These are phyloP conservation scores for Chloropsis hardwickii DNA, from an alignment of 2,113 vertebrate species.

Conservation along the genomic window DNA sequence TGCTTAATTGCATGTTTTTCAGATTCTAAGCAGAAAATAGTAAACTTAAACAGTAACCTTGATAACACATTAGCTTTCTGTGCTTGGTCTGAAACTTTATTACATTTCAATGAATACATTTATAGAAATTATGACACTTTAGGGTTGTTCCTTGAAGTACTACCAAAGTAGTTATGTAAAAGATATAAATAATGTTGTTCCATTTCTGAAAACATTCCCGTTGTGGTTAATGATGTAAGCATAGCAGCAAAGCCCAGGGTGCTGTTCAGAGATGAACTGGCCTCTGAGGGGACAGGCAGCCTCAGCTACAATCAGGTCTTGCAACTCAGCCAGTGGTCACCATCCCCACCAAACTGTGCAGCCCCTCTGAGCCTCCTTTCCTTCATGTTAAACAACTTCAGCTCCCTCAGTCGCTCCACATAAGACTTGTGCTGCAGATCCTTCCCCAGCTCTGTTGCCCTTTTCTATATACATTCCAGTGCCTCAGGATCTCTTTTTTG, in stretches of 20 bases:
- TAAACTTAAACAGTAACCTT: not conserved
- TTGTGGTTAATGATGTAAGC: not conserved
- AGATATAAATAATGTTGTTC: fast-evolving
- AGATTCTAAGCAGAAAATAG: not conserved
- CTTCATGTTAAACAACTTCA: not conserved
- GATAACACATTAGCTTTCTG: not conserved
- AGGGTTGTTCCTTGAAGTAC: not conserved
- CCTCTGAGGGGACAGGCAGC: not conserved
- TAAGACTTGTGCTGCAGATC: not conserved
- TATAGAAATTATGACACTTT: not conserved
- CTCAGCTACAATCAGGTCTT: not conserved
- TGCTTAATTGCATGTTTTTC: not conserved
- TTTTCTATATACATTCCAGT: not conserved
- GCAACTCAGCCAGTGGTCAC: not conserved
- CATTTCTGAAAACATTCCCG: fast-evolving
- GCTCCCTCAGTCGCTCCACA: not conserved
- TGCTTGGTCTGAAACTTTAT: not conserved
- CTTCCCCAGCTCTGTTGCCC: not conserved
- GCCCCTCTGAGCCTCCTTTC: not conserved
- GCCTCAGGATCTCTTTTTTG: not conserved
- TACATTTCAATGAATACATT: not conserved
- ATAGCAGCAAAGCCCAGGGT: not conserved
- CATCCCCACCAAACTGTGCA: not conserved
- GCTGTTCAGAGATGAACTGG: not conserved
- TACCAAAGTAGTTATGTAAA: not conserved